A percentile compares a stretch with the other conserved stretches of the same genome.
Evolutionary conservation across 2,113 vertebrate genomes (phyloP).

Genomic region (Xiphorhynchus elegans): DNA sequence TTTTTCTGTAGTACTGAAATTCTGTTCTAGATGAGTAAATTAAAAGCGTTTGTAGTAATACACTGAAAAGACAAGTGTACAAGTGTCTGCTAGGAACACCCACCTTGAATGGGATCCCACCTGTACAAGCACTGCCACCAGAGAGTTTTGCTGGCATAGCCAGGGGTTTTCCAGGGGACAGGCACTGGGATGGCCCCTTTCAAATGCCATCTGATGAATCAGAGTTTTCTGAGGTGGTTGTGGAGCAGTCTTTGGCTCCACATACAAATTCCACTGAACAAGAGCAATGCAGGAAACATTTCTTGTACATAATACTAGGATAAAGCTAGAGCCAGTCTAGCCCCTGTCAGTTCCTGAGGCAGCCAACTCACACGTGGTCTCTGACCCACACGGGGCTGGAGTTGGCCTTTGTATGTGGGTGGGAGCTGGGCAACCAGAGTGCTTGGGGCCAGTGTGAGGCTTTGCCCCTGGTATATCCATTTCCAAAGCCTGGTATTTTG

Average conservation of each 20-base stretch:
- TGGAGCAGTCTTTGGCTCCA: background rate
- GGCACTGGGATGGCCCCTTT: background rate
- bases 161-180: background rate
- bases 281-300: background rate
- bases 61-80: background rate
- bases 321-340: background rate
- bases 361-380: background rate
- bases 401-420: background rate
- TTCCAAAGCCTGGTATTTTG: background rate
- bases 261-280: background rate
- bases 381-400: background rate
- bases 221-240: background rate
- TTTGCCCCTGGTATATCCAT: rapidly evolving
- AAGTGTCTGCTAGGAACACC: background rate
- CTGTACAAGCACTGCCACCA: background rate
- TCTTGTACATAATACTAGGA: background rate
- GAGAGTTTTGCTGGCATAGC: background rate
- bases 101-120: background rate
- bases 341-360: background rate
- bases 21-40: background rate
- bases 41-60: background rate
- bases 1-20: background rate
- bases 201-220: constrained; percentile 16
- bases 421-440: background rate
- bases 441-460: background rate